Evolutionary conservation across 2,797 vertebrate genomes (phyloP), one percentile per base, ranked within the genome.

Genomic region (Tympanoctomys barrerae): DNA sequence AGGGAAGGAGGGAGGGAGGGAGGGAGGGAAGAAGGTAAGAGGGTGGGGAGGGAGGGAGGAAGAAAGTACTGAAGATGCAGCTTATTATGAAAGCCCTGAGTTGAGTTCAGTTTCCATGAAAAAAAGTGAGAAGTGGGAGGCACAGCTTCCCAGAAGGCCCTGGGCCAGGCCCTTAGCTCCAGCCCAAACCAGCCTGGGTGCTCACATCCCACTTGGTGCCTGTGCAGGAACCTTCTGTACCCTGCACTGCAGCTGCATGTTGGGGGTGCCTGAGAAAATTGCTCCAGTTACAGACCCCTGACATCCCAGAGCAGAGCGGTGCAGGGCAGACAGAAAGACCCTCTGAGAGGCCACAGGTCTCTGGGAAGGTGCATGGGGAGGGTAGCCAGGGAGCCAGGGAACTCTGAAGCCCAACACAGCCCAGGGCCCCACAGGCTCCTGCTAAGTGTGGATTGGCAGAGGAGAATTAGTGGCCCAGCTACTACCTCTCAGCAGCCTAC

Each of bases 391-490:
- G 10, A 24, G 2, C 10, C 22, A 24, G 19, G 52, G 52, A 57
- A 19, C 31, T 19, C 11, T 24, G 71, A 73, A 26, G 22, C 22
- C 1, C 71, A 42, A 39, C 4, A 8, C 28, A 11, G 26, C 46
- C 5, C 10, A 18, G 9, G 49, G 77, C n/a, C 22, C 28, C 31
- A n/a, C 21, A 57, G 54, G 7, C 28, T 54, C 62, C 88, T 73
- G 26, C 39, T 24, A 0, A 7, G 62, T 3, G 8, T 1, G 12
- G 26, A 18, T n/a, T 9, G 59, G 79, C 21, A 59, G 39, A 49
- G 24, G 33, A 26, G 3, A 10, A n/a, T 5, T 0, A 42, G 49
- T 4, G 39, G 7, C 28, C 42, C 1, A 1, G 5, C 16, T 14
- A 16, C 36, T 46, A 22, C 18, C 49, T 49, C 36, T 33, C 49